Conservation (phyloP, 2,113 vertebrate species). For the Varanus salvator region DNA sequence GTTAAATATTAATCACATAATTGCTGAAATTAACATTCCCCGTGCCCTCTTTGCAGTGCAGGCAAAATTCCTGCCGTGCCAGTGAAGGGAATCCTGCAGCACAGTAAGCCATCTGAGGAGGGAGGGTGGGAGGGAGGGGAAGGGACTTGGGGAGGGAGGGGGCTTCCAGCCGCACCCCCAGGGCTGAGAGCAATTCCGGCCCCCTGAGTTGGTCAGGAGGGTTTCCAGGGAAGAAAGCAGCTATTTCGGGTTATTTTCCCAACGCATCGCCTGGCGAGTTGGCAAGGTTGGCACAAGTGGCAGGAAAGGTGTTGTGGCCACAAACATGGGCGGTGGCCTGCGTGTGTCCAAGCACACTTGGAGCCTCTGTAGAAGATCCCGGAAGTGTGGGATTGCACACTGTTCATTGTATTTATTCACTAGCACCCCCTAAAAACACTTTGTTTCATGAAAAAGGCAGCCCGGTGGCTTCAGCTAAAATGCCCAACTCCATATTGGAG, state of each 20-base stretch:
- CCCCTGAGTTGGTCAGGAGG: neutral
- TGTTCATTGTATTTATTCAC: neutral
- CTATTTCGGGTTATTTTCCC: neutral
- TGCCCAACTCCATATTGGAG: too few species aligned
- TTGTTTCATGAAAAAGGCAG: too few species aligned
- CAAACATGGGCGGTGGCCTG: too few species aligned
- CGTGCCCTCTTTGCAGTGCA: conserved; percentile 41
- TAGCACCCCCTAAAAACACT: neutral
- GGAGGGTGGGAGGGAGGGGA: neutral
- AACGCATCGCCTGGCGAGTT: fast-evolving
- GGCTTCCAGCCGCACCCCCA: neutral
- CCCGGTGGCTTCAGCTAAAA: too few species aligned
- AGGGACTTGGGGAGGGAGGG: neutral
- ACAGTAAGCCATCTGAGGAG: neutral
- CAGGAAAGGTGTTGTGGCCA: neutral
- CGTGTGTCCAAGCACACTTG: neutral
- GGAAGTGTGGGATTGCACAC: neutral
- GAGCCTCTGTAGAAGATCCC: neutral
- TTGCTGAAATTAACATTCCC: conserved; percentile 73
- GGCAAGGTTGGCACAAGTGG: neutral
- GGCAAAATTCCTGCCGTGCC: neutral
- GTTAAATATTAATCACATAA: conserved; percentile 71
- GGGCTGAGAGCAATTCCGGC: too few species aligned
- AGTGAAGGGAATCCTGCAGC: neutral
- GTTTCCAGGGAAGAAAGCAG: too few species aligned